A percentile compares a stretch with the other conserved stretches of the same genome.
Conservation (phyloP, 2,797 vertebrate genomes). For the Pampus argenteus region DNA sequence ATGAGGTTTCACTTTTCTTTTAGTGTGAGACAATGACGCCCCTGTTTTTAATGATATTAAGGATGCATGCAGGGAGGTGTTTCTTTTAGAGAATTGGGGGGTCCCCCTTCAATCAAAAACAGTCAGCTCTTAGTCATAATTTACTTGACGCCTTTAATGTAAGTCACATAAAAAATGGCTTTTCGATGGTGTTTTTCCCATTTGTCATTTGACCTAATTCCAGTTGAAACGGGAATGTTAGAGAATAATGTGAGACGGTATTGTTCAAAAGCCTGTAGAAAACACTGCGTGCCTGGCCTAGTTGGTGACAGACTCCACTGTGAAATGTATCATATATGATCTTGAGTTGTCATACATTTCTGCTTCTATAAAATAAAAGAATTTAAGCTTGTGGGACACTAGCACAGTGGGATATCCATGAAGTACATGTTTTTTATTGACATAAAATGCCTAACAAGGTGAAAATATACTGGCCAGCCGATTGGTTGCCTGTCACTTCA, state of each 20-base stretch:
- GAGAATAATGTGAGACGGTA: not conserved
- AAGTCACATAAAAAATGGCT: not conserved
- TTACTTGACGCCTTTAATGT: not conserved
- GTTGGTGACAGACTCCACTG: not conserved
- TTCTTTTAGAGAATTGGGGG: not conserved
- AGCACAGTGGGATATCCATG: not conserved
- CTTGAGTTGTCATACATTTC: not conserved
- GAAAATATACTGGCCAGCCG: not conserved
- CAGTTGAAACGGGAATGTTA: not conserved
- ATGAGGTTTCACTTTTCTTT: constrained; percentile 35
- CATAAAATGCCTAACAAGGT: not conserved
- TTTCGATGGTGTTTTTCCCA: not conserved
- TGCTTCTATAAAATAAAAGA: not conserved
- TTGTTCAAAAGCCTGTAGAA: not conserved
- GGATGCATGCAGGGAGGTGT: not conserved
- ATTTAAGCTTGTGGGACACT: not conserved
- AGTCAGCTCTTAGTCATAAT: not conserved
- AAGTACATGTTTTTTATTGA: not conserved
- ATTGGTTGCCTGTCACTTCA: not conserved
- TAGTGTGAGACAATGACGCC: constrained; percentile 4
- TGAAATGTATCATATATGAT: not conserved
- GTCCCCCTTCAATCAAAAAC: not conserved
- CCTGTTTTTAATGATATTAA: not conserved
- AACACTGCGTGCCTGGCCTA: not conserved
- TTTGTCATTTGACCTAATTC: constrained; percentile 15